Base-by-base conservation (phyloP, 2,888 invertebrate genomes). In the Sesia apiformis region DNA sequence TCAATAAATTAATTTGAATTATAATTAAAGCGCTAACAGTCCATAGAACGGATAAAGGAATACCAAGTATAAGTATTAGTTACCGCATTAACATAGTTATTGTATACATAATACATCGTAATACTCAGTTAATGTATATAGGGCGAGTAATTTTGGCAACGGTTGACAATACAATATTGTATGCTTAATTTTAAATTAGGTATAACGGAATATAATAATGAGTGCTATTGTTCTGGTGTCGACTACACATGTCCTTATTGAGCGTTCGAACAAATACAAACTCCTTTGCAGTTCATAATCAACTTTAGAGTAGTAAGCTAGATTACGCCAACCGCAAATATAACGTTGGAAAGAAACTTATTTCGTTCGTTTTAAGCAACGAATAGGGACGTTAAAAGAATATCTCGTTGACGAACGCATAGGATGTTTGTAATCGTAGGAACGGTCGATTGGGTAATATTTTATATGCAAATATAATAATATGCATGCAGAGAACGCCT, bases 91-190 rank as follows among this genome's bases (percentile, higher is more conserved):
- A 70, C 62, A 59, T 69, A 65, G 60, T 57, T 5, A 54, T 58
- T 63, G 57, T 66, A 63, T 58, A 60, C 69, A 66, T 71, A 50
- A 62, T 62, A 65, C 59, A 65, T 66, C 67, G 69, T 67, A 82
- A 84, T 83, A 84, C 83, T 84, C 83, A 75, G 66, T 73, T 70
- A 70, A 66, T 78, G 70, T 70, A 77, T 67, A 76, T 86, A 87
- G 88, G 88, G 88, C 88, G 88, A 88, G 88, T 79, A 72, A 63
- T 71, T 78, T 79, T 68, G 78, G 76, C 71, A 84, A 86, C 79
- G 64, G 73, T 81, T 85, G 88, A 89, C 88, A 89, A 86, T 86
- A 86, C 82, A 74, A 71, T 77, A 75, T 69, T 74, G 67, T 77
- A 83, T 81, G 79, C 77, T 79, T 84, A 79, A 76, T 79, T 78